Conservation (phyloP, 2,113 vertebrate genomes). For the Myotis yumanensis region DNA sequence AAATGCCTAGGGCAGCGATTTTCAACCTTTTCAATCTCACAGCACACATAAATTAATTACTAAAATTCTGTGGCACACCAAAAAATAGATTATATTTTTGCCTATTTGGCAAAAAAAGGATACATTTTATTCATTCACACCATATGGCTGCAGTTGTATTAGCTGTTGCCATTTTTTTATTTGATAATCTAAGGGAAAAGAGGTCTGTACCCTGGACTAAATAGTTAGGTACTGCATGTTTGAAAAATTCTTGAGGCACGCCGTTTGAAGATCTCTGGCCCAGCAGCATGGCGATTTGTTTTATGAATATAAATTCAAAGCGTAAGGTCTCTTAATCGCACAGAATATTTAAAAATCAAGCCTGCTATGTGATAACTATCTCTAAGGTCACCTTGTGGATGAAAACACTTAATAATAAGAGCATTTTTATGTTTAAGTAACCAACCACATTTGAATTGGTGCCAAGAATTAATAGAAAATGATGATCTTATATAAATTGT, state of each 20-base stretch:
- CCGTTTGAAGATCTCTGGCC: not conserved
- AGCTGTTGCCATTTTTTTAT: not conserved
- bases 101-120: not conserved
- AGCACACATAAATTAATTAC: not conserved
- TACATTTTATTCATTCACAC: not conserved
- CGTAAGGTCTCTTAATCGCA: not conserved
- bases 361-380: not conserved
- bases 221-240: not conserved
- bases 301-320: not conserved
- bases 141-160: not conserved
- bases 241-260: not conserved
- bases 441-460: not conserved
- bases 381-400: not conserved
- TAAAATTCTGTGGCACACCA: not conserved
- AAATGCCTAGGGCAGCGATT: not conserved
- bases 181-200: not conserved
- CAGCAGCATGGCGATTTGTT: not conserved
- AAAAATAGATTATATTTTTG: not conserved
- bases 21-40: not conserved
- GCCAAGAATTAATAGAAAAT: conserved; percentile 31
- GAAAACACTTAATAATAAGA: not conserved
- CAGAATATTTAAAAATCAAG: conserved; percentile 21
- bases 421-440: conserved; percentile 13
- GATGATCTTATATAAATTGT: conserved; percentile 7
- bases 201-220: not conserved